Percentiles rank a stretch among this genome's conserved stretches.
Conservation (phyloP, 2,888 invertebrate species). For the Catocala nupta region DNA sequence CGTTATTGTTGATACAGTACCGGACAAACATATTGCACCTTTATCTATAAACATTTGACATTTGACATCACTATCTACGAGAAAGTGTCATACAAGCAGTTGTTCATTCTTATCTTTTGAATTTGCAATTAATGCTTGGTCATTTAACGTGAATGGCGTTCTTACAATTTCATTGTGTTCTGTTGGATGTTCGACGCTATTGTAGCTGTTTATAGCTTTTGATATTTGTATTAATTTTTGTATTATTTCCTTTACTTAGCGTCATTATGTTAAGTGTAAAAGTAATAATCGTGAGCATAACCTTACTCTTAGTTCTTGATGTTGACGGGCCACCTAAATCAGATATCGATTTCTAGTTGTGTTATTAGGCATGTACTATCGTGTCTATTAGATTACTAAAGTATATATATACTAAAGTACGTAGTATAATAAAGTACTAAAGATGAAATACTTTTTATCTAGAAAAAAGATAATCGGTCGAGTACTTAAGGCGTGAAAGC, state of each 20-base stretch:
- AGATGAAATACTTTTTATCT: no score
- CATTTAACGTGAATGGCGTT: conserved; percentile 51
- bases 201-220: conserved; percentile 43
- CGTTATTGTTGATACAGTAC: conserved; percentile 48
- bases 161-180: conserved; percentile 35
- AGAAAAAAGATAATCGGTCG: no score
- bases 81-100: conserved; percentile 75
- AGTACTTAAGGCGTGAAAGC: no score
- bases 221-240: conserved; percentile 13
- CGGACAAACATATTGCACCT: conserved; percentile 58
- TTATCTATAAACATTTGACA: conserved; percentile 63
- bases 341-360: no score
- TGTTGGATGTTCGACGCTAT: conserved; percentile 51
- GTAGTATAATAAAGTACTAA: no score
- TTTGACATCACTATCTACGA: conserved; percentile 69
- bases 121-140: conserved; percentile 68
- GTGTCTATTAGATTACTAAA: no score
- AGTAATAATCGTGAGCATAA: background rate
- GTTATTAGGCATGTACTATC: no score
- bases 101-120: conserved; percentile 61
- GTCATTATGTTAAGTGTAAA: background rate
- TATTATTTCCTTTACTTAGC: background rate
- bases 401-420: no score
- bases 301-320: no score
- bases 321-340: no score